phyloP scores from a whole-genome alignment of 1,140 invertebrate genomes.

The Andrena cerasifolii region DNA sequence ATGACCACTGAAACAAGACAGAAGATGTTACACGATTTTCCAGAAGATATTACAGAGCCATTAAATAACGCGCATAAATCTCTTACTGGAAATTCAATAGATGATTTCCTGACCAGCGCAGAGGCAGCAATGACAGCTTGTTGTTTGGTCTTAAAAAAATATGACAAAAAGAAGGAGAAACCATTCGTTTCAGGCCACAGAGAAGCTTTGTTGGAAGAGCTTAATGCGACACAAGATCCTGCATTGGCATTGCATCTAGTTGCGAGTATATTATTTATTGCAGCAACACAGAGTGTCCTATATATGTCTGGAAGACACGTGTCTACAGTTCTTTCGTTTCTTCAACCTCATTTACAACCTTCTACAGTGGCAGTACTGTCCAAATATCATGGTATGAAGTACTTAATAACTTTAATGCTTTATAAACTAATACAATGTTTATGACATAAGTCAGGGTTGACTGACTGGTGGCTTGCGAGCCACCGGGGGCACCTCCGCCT shows the following conservation, averaged over 20 bases:
- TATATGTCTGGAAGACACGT: slow-evolving; percentile 96
- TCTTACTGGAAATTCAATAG: slow-evolving; percentile 84
- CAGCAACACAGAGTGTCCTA: slow-evolving; percentile 90
- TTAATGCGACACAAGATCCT: slow-evolving; percentile 88
- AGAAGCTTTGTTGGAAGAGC: slow-evolving; percentile 90
- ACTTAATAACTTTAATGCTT: slow-evolving; percentile 33
- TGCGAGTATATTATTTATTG: slow-evolving; percentile 91
- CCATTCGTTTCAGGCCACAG: slow-evolving; percentile 89
- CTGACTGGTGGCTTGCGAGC: too few species aligned
- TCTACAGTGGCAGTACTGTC: slow-evolving; percentile 86
- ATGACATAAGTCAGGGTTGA: too few species aligned
- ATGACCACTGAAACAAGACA: slow-evolving; percentile 86
- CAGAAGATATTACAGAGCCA: slow-evolving; percentile 85
- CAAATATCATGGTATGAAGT: slow-evolving; percentile 88
- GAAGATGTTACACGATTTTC: slow-evolving; percentile 86
- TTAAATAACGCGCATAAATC: slow-evolving; percentile 86
- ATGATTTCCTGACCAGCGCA: slow-evolving; percentile 89
- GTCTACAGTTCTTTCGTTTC: slow-evolving; percentile 88
- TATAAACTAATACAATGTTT: too few species aligned
- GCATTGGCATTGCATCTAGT: slow-evolving; percentile 93
- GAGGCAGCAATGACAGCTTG: slow-evolving; percentile 89
- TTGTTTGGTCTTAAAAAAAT: slow-evolving; percentile 93
- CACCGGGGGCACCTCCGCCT: too few species aligned
- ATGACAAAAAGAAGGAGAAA: slow-evolving; percentile 94
- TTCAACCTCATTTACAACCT: slow-evolving; percentile 87